Percentiles rank a stretch among this genome's conserved stretches.
phyloP scores from a whole-genome alignment of 2,113 vertebrate genomes.

The Corydoras sp. region DNA sequence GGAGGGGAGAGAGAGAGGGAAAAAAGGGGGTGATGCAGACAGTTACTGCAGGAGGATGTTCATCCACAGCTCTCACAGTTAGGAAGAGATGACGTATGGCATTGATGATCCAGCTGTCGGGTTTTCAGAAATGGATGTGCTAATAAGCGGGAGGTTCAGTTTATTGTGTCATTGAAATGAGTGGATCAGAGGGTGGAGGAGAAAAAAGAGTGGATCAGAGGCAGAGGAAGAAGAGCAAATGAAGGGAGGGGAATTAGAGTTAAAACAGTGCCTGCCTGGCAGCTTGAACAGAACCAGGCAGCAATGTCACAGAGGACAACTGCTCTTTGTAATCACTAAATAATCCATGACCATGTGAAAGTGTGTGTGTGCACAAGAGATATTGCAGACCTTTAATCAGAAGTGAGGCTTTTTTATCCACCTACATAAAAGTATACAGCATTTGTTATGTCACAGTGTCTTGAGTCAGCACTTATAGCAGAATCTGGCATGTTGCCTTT shows the following conservation, averaged over 20 bases:
- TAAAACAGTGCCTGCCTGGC: constrained; percentile 8
- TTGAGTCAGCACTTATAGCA: constrained; percentile 23
- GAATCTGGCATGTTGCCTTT: constrained; percentile 18
- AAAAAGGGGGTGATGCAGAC: constrained; percentile 27
- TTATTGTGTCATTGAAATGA: constrained; percentile 17
- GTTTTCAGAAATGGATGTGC: constrained; percentile 10
- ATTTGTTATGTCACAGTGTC: neutral
- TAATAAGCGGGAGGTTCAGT: constrained; percentile 9
- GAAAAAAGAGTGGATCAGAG: neutral
- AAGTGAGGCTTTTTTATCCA: no score
- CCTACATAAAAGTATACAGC: no score
- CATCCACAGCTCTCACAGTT: constrained; percentile 16
- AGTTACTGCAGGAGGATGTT: constrained; percentile 27
- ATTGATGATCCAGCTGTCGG: constrained; percentile 23
- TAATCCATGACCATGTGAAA: neutral
- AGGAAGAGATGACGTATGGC: constrained; percentile 34
- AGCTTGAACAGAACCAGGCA: neutral
- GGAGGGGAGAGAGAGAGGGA: constrained; percentile 1
- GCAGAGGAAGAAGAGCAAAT: neutral
- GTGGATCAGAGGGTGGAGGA: neutral
- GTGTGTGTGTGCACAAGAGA: no score
- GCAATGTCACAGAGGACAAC: constrained; percentile 10
- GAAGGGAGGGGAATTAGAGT: neutral
- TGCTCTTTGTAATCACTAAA: neutral
- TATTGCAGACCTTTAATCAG: no score